Base-by-base conservation (phyloP, 1,140 invertebrate species). In the Brachionus sp. region DNA sequence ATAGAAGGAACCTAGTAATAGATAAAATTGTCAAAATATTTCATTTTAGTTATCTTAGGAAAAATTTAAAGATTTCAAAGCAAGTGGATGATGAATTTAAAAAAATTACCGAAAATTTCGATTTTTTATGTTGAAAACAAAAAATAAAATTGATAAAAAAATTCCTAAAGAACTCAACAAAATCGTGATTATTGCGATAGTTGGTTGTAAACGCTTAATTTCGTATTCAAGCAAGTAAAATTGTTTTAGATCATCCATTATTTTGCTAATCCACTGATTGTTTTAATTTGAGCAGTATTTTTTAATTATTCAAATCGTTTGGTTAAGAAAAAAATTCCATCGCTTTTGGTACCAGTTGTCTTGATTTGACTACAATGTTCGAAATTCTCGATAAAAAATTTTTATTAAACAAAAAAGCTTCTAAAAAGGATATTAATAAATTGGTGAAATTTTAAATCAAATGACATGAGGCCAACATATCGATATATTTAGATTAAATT, bases 61-160 rank as follows among this genome's bases (percentile, higher is more conserved):
- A 23, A 29, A 83, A 84, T 10, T 86, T 86, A 4, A 84, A 84
- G n/a, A 9, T 86, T 86, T 42, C 86, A 86, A 66, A 86, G 86
- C 13, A 3, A 4, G 7, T 68, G 12, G 7, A 70, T 39, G 16
- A 44, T 16, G 4, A 39, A 39, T 42, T 39, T 9, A 33, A 33
- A 66, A 25, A 0, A 64, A 10, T 39, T 9, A 75, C 70, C 77
- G 46, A 42, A 80, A 80, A 66, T 80, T 80, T 13, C 77, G 19
- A 62, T 80, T 33, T 66, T 62, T 57, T 12, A 80, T 62, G 9
- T 80, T 80, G 33, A 80, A 80, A 39, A 80, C 33, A 44, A 80
- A 80, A 66, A 80, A 80, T 37, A 80, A 42, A 42, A 80, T 42
- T 62, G 77, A 62, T 9, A 80, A 44, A 80, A 80, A 62, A 5